phyloP scores from a whole-genome alignment of 2,113 vertebrate species.

The Enhydra lutris region DNA sequence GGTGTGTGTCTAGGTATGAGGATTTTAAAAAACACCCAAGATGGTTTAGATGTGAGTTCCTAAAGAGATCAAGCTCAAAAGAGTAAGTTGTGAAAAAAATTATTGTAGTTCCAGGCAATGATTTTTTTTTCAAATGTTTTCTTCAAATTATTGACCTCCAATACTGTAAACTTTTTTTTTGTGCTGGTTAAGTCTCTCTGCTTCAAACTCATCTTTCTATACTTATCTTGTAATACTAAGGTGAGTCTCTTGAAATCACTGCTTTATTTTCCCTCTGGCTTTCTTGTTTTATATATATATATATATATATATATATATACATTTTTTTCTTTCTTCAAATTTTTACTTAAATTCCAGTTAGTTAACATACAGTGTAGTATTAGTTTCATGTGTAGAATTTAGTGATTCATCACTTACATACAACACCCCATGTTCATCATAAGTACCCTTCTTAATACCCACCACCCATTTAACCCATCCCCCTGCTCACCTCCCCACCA shows the following conservation, averaged over 20 bases:
- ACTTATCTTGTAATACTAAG: neutral
- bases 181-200: neutral
- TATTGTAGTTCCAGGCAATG: neutral
- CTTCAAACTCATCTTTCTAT: neutral
- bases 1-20: neutral
- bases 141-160: neutral
- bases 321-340: neutral
- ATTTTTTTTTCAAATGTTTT: neutral
- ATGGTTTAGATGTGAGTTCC: neutral
- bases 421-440: neutral
- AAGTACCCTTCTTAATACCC: neutral
- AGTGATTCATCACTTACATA: neutral
- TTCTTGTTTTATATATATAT: neutral
- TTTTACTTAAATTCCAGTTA: neutral
- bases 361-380: neutral
- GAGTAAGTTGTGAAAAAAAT: neutral
- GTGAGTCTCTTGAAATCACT: neutral
- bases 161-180: neutral
- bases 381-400: neutral
- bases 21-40: neutral
- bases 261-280: neutral
- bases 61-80: neutral
- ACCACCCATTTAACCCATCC: neutral
- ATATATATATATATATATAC: no score
- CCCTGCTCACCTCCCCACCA: neutral